phyloP scores from a whole-genome alignment of 2,797 vertebrate genomes.

The Coccyzus lansbergi region DNA sequence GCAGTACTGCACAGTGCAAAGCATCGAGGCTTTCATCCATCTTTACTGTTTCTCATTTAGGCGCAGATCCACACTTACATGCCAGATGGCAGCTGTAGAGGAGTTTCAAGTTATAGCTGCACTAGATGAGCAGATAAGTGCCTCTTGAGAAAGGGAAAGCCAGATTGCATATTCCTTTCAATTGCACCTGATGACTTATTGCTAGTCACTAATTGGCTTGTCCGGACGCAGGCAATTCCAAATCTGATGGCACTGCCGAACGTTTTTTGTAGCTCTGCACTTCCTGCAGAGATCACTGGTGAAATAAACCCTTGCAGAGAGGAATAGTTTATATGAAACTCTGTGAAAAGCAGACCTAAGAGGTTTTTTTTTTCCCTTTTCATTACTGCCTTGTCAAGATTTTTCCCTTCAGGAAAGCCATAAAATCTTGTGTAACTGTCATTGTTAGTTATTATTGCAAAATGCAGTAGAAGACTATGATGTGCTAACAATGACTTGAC shows the following conservation, averaged over 20 bases:
- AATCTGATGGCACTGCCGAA: slow-evolving; percentile 6
- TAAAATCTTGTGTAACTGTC: neutral
- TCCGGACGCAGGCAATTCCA: slow-evolving; percentile 35
- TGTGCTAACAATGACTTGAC: neutral
- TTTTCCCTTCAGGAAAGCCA: slow-evolving; percentile 14
- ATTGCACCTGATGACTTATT: slow-evolving; percentile 52
- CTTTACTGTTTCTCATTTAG: slow-evolving; percentile 66
- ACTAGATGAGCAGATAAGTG: slow-evolving; percentile 44
- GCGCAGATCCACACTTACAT: slow-evolving; percentile 36
- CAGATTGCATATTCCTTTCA: slow-evolving; percentile 51
- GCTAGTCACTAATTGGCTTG: slow-evolving; percentile 58
- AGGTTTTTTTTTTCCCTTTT: neutral
- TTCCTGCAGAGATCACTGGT: slow-evolving; percentile 13
- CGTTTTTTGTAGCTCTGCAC: slow-evolving; percentile 25
- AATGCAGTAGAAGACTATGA: neutral
- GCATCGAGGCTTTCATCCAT: slow-evolving; percentile 23
- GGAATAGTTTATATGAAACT: neutral
- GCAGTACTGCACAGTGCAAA: neutral
- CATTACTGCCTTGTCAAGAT: neutral
- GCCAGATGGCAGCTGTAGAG: slow-evolving; percentile 60
- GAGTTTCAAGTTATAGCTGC: slow-evolving; percentile 54
- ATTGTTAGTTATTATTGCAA: neutral
- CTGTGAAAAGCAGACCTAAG: neutral
- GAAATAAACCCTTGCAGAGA: slow-evolving; percentile 34
- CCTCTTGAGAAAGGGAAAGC: slow-evolving; percentile 42